Percentiles rank a stretch among this genome's conserved stretches.
phyloP scores from a whole-genome alignment of 2,797 vertebrate species.

The Danio tinwini region DNA sequence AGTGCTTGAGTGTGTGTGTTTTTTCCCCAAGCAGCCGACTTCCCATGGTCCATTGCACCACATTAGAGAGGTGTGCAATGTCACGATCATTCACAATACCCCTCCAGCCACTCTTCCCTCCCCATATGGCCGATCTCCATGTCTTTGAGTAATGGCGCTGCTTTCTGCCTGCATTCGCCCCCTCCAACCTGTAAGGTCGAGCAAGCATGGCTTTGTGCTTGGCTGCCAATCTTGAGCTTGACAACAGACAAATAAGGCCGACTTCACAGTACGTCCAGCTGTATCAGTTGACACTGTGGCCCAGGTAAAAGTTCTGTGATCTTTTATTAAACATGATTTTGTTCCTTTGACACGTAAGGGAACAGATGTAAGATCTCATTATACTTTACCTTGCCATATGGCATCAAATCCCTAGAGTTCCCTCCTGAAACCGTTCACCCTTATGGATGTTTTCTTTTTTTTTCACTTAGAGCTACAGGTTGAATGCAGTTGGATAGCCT shows the following conservation, averaged over 20 bases:
- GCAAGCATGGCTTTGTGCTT: constrained; percentile 9
- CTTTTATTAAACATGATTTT: constrained; percentile 74
- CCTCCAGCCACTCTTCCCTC: constrained; percentile 37
- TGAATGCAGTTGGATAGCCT: constrained; percentile 62
- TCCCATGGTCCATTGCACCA: constrained; percentile 46
- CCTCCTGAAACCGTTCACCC: constrained; percentile 51
- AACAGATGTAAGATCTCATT: constrained; percentile 77
- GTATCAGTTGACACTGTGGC: constrained; percentile 56
- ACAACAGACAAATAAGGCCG: constrained; percentile 15
- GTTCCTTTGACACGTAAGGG: constrained; percentile 68
- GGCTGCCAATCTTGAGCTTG: not conserved
- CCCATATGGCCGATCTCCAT: constrained; percentile 48
- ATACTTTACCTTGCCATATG: constrained; percentile 74
- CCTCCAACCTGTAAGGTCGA: constrained; percentile 14
- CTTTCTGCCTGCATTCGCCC: constrained; percentile 9
- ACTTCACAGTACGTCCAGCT: constrained; percentile 43
- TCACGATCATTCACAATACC: constrained; percentile 44
- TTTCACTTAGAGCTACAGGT: constrained; percentile 63
- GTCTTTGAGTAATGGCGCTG: constrained; percentile 20
- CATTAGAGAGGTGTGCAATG: constrained; percentile 45
- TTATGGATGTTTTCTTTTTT: constrained; percentile 49
- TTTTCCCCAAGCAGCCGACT: constrained; percentile 45
- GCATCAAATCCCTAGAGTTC: constrained; percentile 59
- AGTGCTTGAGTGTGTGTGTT: constrained; percentile 28
- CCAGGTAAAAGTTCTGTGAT: constrained; percentile 65